A percentile compares a stretch with the other conserved stretches of the same genome.
These are phyloP conservation scores for Sympetrum striolatum DNA, from an alignment of 2,888 invertebrate genomes.

Conservation along the genomic window DNA sequence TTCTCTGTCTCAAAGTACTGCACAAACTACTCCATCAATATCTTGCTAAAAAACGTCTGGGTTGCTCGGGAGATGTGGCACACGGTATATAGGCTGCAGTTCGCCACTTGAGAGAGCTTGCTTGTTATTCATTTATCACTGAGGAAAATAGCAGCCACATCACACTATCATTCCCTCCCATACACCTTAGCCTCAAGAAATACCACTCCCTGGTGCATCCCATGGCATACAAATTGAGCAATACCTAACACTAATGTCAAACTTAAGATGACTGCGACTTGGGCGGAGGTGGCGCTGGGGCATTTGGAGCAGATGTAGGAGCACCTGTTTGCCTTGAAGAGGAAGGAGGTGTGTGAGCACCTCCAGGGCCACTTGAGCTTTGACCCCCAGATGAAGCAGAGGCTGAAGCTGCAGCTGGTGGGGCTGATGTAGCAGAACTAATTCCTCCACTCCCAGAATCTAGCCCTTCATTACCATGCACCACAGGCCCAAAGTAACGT, in stretches of 20 bases:
- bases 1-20: constrained; percentile 43
- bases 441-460: constrained; percentile 57
- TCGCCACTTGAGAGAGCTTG: constrained; percentile 39
- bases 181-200: constrained; percentile 16
- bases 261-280: constrained; percentile 50
- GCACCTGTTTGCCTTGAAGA: constrained; percentile 56
- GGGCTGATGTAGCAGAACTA: constrained; percentile 57
- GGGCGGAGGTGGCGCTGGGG: constrained; percentile 48
- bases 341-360: constrained; percentile 55
- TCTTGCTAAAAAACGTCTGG: constrained; percentile 44
- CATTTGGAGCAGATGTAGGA: constrained; percentile 50
- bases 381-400: constrained; percentile 47
- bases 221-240: constrained; percentile 50
- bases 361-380: constrained; percentile 49
- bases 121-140: constrained; percentile 28
- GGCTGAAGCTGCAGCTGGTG: constrained; percentile 54
- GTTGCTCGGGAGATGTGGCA: constrained; percentile 44
- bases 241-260: constrained; percentile 49
- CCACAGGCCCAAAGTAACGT: constrained; percentile 65
- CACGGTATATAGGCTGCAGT: constrained; percentile 43
- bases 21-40: constrained; percentile 43
- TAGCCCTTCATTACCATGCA: constrained; percentile 63
- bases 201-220: constrained; percentile 38
- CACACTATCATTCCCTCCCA: constrained; percentile 35
- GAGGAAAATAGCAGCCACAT: constrained; percentile 40